phyloP scores from a whole-genome alignment of 2,113 vertebrate species.

The Sphyrna mokarran region DNA sequence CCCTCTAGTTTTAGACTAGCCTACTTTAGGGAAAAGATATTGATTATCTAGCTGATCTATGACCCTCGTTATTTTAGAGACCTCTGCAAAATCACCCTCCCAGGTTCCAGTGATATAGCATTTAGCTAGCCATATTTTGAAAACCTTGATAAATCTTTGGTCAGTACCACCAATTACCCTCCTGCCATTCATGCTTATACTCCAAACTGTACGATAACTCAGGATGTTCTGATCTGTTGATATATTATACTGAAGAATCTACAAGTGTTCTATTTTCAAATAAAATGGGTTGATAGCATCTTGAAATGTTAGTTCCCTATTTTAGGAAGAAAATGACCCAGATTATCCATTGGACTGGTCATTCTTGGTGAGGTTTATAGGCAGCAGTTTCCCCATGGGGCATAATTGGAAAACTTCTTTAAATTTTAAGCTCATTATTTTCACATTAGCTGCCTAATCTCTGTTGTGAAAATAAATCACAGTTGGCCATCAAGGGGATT shows the following conservation, averaged over 20 bases:
- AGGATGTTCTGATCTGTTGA: neutral
- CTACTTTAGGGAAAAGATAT: too few relatives aligned
- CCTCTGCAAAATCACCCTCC: too few relatives aligned
- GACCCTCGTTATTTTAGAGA: too few relatives aligned
- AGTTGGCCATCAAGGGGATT: slow-evolving; percentile 22
- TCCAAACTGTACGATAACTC: neutral
- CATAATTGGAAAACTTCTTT: neutral
- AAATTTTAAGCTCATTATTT: slow-evolving; percentile 27
- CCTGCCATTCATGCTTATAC: neutral
- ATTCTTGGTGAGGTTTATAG: neutral
- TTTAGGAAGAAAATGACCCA: neutral
- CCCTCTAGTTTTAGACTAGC: too few relatives aligned
- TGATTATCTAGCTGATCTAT: too few relatives aligned
- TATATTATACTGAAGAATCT: neutral
- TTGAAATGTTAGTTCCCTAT: neutral
- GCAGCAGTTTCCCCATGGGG: neutral
- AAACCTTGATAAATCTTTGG: neutral
- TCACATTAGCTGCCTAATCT: slow-evolving; percentile 29
- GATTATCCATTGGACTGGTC: neutral
- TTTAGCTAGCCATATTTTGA: neutral
- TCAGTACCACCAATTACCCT: neutral
- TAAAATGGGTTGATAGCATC: neutral
- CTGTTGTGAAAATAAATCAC: slow-evolving; percentile 17
- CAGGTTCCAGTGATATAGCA: neutral
- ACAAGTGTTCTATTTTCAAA: neutral